phyloP scores from a whole-genome alignment of 1,140 invertebrate species.

The Sinella curviseta region DNA sequence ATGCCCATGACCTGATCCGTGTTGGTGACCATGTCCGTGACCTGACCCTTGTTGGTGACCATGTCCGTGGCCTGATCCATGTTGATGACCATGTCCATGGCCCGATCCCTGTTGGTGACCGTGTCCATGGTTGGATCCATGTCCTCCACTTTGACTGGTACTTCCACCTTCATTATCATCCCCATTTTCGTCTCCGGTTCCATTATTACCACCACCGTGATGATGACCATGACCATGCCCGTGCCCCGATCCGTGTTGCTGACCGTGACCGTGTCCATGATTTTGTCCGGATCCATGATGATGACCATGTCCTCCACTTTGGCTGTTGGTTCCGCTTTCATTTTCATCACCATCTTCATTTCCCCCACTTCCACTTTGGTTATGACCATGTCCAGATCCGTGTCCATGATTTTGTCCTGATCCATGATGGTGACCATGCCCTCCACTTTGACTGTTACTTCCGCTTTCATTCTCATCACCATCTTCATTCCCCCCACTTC shows the following conservation, averaged over 20 bases:
- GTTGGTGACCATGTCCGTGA: not conserved
- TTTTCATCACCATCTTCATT: not conserved
- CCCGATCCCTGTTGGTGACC: not conserved
- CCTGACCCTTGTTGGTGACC: not conserved
- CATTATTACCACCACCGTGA: not conserved
- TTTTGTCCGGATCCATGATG: not conserved
- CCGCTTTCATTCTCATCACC: not conserved
- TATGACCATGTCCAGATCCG: not conserved
- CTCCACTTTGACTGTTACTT: not conserved
- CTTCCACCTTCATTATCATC: not conserved
- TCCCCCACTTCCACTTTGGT: not conserved
- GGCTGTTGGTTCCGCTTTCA: not conserved
- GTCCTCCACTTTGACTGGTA: not conserved
- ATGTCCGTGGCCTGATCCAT: not conserved
- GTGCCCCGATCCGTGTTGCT: not conserved
- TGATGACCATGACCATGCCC: constrained; percentile 1
- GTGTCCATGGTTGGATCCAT: not conserved
- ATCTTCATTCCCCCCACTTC: not conserved
- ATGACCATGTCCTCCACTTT: not conserved
- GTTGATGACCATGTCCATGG: not conserved
- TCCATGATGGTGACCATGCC: not conserved
- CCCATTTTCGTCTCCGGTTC: not conserved
- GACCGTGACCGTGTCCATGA: not conserved
- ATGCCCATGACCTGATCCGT: not conserved
- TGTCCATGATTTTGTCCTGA: not conserved